Base-by-base conservation (phyloP, 2,113 vertebrate species). In the Menidia beryllina region DNA sequence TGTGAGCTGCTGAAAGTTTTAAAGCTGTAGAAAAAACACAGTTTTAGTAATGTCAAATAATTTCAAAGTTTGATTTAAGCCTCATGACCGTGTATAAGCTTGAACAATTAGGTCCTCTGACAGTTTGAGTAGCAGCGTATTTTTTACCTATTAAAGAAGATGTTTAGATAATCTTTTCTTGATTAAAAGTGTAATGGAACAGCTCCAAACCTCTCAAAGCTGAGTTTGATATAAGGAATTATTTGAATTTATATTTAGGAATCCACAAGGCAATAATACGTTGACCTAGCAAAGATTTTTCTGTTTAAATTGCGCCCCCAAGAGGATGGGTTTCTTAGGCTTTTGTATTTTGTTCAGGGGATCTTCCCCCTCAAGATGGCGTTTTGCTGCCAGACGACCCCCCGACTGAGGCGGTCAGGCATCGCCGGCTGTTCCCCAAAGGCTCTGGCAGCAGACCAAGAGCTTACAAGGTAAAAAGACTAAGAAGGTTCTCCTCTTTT, bases 381-480 rank as follows among this genome's bases (percentile, higher is more conserved):
- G 62, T 24, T 25, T 66, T 43, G 1, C 36, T 54, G 19, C 48
- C 49, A 10, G 70, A 83, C 1, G 63, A 75, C 2, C 62, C 49
- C 48, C 69, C 69, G 4, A 15, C 69, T 10, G 92, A 92, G 47
- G 36, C 14, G 1, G 38, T 57, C 68, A 93, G 71, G 58, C 79
- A 82, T 30, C 91, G 91, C 2, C 74, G 90, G 24, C 66, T 45
- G 0, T 78, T 88, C 36, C 58, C 77, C 25, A 90, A 36, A 79
- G 83, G 82, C 43, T 17, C 45, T 0, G 82, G 39, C 24, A 50
- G 66, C 51, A 84, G 85, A 65, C 83, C 84, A 23, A 73, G 80
- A 82, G 41, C 58, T 15, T 62, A 88, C 54, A 94, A 93, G 92
- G 93, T 94, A 92, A 91, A 71, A 26, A 52, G 67, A 50, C 21